These are phyloP conservation scores for Lytechinus pictus DNA, from an alignment of 35 echinoderm and acorn worm species.

Conservation along the genomic window DNA sequence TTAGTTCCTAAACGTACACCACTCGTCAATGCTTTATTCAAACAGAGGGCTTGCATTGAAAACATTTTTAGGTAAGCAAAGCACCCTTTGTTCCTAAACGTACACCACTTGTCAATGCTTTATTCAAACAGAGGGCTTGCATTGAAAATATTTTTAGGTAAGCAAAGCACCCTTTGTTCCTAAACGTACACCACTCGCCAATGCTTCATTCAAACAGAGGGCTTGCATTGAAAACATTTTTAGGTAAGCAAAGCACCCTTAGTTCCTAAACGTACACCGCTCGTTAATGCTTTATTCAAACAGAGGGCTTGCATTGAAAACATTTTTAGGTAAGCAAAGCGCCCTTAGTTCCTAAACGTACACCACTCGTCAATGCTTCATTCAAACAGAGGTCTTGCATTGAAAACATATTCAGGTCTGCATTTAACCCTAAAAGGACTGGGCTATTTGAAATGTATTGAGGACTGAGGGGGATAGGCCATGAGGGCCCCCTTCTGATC, in stretches of 20 bases:
- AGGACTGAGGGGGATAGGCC: no score
- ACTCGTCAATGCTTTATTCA: no score
- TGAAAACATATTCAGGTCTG: no score
- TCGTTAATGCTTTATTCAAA: neutral
- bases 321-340: neutral
- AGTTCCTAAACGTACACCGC: neutral
- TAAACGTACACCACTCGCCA: neutral
- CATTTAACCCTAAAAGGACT: no score
- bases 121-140: conserved; percentile 96
- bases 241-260: no score
- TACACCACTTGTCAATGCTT: conserved; percentile 89
- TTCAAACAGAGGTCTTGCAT: no score
- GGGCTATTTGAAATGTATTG: no score
- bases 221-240: neutral
- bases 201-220: neutral
- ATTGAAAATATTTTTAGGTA: conserved; percentile 99
- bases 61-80: conserved; percentile 24
- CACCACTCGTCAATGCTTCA: no score
- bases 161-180: neutral
- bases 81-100: conserved; percentile 86
- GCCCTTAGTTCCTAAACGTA: no score
- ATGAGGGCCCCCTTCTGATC: no score
- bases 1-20: no score
- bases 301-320: neutral
- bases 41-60: no score